Conservation (phyloP, 2,888 invertebrate species). For the Drosophila meridionalis region DNA sequence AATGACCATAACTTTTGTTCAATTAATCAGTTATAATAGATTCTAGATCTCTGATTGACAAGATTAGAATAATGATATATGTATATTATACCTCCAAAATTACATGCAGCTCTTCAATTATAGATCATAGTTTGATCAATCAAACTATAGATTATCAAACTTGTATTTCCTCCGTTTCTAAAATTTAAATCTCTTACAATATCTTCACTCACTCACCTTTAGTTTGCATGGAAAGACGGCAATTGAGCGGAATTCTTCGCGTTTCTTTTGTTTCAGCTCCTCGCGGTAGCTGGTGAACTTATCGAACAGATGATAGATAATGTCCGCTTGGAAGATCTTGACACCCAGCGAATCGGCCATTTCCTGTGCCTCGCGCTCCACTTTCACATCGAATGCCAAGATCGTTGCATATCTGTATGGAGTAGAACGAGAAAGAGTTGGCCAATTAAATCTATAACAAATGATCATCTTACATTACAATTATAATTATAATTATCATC, state of each 20-base stretch:
- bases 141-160: background rate
- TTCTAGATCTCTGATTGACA: background rate
- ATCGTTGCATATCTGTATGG: constrained; percentile 95
- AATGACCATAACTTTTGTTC: background rate
- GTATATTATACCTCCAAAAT: background rate
- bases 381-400: constrained; percentile 99
- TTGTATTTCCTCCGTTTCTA: background rate
- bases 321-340: constrained; percentile 99
- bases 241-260: constrained; percentile 97
- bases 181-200: background rate
- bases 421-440: constrained; percentile 16
- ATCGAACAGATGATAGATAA: constrained; percentile 99
- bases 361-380: constrained; percentile 99
- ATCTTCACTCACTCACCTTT: constrained; percentile 86
- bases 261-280: constrained; percentile 94
- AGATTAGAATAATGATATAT: background rate
- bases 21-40: background rate
- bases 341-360: constrained; percentile 97
- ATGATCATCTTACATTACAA: constrained; percentile 30
- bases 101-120: background rate
- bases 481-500: constrained; percentile 33
- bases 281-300: constrained; percentile 97
- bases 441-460: constrained; percentile 70
- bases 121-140: background rate
- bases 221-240: constrained; percentile 99